Conservation (phyloP, 2,888 invertebrate species). For the Glaucopsyche alexis region DNA sequence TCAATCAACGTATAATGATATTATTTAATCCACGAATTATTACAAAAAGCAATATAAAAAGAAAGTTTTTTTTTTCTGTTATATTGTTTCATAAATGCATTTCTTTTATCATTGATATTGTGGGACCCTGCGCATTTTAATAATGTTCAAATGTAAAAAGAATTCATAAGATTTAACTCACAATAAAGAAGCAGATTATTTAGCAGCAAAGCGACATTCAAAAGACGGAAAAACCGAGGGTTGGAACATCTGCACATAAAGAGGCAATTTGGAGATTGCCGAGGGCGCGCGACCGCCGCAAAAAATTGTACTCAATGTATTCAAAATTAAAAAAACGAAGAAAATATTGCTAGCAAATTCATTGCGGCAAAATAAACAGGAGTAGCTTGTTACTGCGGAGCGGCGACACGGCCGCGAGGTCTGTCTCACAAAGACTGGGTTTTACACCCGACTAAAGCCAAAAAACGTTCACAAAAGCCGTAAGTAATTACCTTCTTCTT, state of each 20-base stretch:
- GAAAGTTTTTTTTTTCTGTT: background rate
- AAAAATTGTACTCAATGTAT: constrained; percentile 78
- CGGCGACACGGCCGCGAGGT: constrained; percentile 20
- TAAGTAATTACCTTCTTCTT: constrained; percentile 19
- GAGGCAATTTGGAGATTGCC: constrained; percentile 80
- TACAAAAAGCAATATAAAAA: background rate
- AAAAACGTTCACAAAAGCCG: constrained; percentile 12
- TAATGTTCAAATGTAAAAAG: constrained; percentile 28
- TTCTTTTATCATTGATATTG: background rate
- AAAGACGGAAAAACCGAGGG: constrained; percentile 78
- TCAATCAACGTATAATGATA: background rate
- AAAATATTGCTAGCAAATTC: constrained; percentile 74
- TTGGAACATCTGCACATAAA: constrained; percentile 80
- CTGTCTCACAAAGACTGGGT: constrained; percentile 24
- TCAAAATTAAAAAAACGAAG: constrained; percentile 73
- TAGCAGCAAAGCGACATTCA: constrained; percentile 79
- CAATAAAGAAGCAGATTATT: constrained; percentile 76
- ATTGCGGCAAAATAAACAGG: constrained; percentile 77
- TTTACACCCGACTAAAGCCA: constrained; percentile 27
- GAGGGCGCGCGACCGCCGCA: constrained; percentile 73
- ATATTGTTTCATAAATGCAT: background rate
- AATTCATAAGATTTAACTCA: constrained; percentile 59
- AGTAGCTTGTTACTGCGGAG: constrained; percentile 64
- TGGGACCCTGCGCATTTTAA: constrained; percentile 5
- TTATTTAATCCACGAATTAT: background rate